Evolutionary conservation across 2,888 invertebrate genomes (phyloP), one percentile per base, ranked within the genome.

Genomic region (Gymnosoma rotundatum): DNA sequence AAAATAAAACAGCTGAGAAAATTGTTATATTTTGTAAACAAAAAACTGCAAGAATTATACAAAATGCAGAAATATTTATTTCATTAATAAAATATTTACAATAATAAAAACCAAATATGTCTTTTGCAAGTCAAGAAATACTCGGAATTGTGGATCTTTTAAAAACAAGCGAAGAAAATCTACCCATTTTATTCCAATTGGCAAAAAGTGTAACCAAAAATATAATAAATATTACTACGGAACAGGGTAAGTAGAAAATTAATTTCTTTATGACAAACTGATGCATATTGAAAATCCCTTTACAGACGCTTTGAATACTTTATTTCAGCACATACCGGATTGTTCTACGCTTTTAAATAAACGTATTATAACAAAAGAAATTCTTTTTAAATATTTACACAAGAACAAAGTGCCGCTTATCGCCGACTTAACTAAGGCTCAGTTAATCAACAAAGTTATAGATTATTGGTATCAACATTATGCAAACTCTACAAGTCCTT

Each of bases 341-440:
- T 89, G 91, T 9, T 87, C 92, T 52, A 92, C 93, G 32, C 89
- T 94, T 18, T 89, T 95, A 6, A 93, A 92, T 74, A 92, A 94
- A 82, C 93, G 93, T 83, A 89, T 90, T 21, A 89, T 95, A 1
- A 94, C 94, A 0, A 93, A 93, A 87, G 93, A 94, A 50, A 87
- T 94, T 21, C 88, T 95, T 5, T 94, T 94, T 79, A 91, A 92
- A 70, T 95, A 94, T 87, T 88, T 94, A 18, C 93, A 94, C 84
- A 89, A 90, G 1, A 93, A 93, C 58, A 90, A 93, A 72, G 89
- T 94, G 1, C 86, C 92, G 5, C 90, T 94, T 8, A 88, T 88
- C 0, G 88, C 93, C 10, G 93, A 90, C 50, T 92, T 93, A n/a
- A 94, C 94, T 9, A 94, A 94, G 89, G 88, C 91, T 21, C 91